Percentiles rank a stretch among this genome's conserved stretches.
Conservation (phyloP, 2,888 invertebrate species). For the Pogonocherus hispidulus region DNA sequence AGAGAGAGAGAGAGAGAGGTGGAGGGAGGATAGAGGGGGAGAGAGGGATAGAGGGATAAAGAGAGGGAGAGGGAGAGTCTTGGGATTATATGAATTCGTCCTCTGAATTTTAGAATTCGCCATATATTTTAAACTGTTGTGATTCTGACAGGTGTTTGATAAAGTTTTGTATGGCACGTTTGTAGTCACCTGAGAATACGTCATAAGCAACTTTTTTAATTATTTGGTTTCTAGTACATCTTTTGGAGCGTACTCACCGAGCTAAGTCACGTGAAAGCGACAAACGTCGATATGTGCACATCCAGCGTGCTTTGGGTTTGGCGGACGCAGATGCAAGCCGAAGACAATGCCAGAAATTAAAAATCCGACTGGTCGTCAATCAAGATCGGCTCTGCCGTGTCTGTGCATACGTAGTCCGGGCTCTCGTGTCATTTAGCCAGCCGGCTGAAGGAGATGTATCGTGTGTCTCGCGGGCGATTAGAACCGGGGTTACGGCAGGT, state of each 20-base stretch:
- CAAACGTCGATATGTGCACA: conserved; percentile 32
- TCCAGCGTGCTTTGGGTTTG: conserved; percentile 35
- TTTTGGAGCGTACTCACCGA: background rate
- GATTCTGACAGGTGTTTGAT: too few species aligned
- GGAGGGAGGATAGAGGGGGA: too few species aligned
- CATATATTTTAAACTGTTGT: too few species aligned
- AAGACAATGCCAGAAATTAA: conserved; percentile 58
- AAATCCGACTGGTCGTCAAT: conserved; percentile 59
- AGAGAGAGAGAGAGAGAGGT: too few species aligned
- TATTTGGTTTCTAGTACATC: too few species aligned
- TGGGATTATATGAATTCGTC: too few species aligned
- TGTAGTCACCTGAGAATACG: too few species aligned
- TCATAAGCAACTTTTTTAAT: too few species aligned
- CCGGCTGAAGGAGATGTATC: conserved; percentile 33
- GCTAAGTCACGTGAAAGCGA: conserved; percentile 11
- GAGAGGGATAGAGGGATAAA: too few species aligned
- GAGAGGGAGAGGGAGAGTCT: too few species aligned
- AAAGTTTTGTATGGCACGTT: too few species aligned
- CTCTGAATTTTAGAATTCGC: too few species aligned
- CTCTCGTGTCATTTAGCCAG: conserved; percentile 24
- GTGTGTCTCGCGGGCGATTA: conserved; percentile 30
- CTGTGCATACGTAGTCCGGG: conserved; percentile 34
- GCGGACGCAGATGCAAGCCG: conserved; percentile 44
- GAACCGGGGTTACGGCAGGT: conserved; percentile 26
- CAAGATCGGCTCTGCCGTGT: conserved; percentile 53